Evolutionary conservation across 2,113 vertebrate species (phyloP).

Genomic region (Tragulus kanchil): DNA sequence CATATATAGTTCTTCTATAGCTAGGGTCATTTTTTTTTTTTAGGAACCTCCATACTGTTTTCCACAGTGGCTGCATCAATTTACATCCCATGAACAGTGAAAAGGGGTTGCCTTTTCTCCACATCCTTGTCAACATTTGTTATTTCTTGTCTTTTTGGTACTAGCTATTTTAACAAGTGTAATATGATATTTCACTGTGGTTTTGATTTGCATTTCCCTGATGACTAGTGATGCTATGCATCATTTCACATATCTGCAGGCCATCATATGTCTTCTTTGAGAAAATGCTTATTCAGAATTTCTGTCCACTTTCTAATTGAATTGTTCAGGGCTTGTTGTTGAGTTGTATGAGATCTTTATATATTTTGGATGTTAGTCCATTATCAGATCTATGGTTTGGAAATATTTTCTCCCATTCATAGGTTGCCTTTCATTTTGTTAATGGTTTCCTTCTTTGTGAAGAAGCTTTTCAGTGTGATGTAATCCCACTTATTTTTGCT

Average conservation of each 20-base stretch:
- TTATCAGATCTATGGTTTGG: neutral
- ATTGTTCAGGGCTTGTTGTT: neutral
- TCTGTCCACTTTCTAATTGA: neutral
- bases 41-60: neutral
- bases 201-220: neutral
- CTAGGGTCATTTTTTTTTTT: neutral
- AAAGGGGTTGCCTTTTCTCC: neutral
- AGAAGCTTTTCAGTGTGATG: neutral
- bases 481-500: neutral
- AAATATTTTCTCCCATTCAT: neutral
- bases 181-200: neutral
- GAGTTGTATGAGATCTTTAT: neutral
- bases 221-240: neutral
- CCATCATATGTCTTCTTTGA: neutral
- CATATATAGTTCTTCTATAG: neutral
- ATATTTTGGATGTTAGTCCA: neutral
- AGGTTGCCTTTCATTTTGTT: neutral
- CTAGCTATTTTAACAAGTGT: neutral
- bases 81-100: neutral
- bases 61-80: neutral
- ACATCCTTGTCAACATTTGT: neutral
- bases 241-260: neutral
- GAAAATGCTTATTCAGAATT: neutral
- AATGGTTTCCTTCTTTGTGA: neutral
- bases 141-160: neutral